A percentile compares a stretch with the other conserved stretches of the same genome.
phyloP scores from a whole-genome alignment of 2,888 invertebrate species.

The Orchestes rusci region DNA sequence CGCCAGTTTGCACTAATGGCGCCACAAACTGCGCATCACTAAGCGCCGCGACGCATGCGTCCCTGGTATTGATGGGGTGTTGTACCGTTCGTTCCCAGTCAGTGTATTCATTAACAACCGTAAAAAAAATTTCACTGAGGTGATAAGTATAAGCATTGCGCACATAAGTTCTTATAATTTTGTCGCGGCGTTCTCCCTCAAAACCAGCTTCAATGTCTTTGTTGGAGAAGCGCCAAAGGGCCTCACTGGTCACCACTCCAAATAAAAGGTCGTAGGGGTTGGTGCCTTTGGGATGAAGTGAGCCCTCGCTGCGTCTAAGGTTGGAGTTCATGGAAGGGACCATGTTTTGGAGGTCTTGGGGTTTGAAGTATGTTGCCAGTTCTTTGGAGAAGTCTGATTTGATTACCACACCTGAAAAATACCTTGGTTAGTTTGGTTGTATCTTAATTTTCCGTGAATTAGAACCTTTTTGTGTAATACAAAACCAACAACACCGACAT shows the following conservation, averaged over 20 bases:
- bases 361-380: constrained; percentile 62
- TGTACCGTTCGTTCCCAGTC: constrained; percentile 93
- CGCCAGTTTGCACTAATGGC: constrained; percentile 79
- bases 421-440: too few relatives aligned
- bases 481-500: neutral
- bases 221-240: constrained; percentile 85
- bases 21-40: constrained; percentile 94
- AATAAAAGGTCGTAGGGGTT: constrained; percentile 79
- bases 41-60: constrained; percentile 83
- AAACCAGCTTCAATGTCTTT: constrained; percentile 77
- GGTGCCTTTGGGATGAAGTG: constrained; percentile 50
- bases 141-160: constrained; percentile 93
- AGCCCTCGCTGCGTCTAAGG: constrained; percentile 56
- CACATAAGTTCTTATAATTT: constrained; percentile 85
- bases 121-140: constrained; percentile 92
- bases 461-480: neutral
- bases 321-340: constrained; percentile 55
- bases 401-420: constrained; percentile 76
- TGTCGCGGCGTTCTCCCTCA: constrained; percentile 80
- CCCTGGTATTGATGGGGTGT: constrained; percentile 82
- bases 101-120: constrained; percentile 95
- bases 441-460: neutral
- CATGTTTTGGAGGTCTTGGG: constrained; percentile 56
- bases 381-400: constrained; percentile 80
- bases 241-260: constrained; percentile 86